Conservation (phyloP, 2,888 invertebrate species). For the Iselma pallidipennis region DNA sequence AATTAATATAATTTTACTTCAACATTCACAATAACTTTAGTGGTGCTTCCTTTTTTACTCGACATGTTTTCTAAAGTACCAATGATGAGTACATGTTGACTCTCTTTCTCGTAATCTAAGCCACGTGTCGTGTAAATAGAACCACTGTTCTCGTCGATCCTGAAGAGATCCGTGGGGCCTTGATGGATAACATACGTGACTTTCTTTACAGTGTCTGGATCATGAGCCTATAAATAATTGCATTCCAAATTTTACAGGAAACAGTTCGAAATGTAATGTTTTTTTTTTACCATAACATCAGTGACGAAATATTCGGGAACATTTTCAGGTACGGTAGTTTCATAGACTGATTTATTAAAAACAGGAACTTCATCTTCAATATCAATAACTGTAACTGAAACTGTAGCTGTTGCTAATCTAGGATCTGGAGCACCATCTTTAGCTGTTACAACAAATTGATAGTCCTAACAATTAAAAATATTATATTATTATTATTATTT, state of each 20-base stretch:
- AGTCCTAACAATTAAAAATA: slow-evolving; percentile 60
- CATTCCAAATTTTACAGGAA: slow-evolving; percentile 4
- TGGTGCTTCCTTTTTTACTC: slow-evolving; percentile 70
- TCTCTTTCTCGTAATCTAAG: slow-evolving; percentile 78
- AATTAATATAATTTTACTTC: slow-evolving; percentile 56
- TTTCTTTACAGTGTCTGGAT: slow-evolving; percentile 79
- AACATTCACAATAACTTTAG: slow-evolving; percentile 73
- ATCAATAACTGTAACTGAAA: slow-evolving; percentile 79
- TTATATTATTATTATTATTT: neutral
- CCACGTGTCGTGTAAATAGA: slow-evolving; percentile 75
- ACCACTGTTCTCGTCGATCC: slow-evolving; percentile 80
- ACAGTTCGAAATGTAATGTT: neutral
- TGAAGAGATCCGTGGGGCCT: slow-evolving; percentile 80
- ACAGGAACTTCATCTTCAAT: slow-evolving; percentile 82
- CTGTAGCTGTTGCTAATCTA: slow-evolving; percentile 83
- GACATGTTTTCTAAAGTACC: slow-evolving; percentile 84
- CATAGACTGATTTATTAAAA: slow-evolving; percentile 73
- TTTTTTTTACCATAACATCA: slow-evolving; percentile 72
- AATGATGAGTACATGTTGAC: slow-evolving; percentile 73
- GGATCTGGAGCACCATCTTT: slow-evolving; percentile 86
- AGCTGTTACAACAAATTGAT: slow-evolving; percentile 85
- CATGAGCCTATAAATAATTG: slow-evolving; percentile 66
- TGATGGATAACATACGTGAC: slow-evolving; percentile 83
- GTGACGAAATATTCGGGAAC: slow-evolving; percentile 75
- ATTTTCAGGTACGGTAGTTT: slow-evolving; percentile 85